Conservation (phyloP, 2,888 invertebrate genomes). For the Hedya salicella region DNA sequence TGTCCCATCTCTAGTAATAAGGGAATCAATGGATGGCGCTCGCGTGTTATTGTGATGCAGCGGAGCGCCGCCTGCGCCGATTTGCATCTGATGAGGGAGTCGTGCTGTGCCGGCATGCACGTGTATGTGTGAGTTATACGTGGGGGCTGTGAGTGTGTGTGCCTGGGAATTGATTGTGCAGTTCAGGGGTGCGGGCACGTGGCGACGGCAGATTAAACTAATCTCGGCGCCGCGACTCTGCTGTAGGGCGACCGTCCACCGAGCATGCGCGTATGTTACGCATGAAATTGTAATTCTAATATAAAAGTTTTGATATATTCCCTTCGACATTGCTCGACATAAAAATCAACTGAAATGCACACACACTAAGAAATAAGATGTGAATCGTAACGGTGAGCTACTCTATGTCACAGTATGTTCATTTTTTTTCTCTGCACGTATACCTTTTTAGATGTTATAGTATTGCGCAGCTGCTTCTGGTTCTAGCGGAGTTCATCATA, state of each 20-base stretch:
- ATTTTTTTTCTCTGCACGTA: too few species aligned
- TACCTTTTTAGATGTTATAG: too few species aligned
- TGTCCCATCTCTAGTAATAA: conserved; percentile 14
- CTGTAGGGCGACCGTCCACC: neutral
- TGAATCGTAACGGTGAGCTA: too few species aligned
- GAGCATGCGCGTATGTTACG: neutral
- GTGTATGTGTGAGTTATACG: neutral
- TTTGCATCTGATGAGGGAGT: conserved; percentile 8
- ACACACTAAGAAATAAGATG: too few species aligned
- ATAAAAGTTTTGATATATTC: too few species aligned
- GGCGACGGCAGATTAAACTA: conserved; percentile 44
- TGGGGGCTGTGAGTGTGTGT: too few species aligned
- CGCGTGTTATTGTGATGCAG: conserved; percentile 12
- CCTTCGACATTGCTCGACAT: too few species aligned
- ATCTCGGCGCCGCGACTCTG: conserved; percentile 30
- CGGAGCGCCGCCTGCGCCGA: conserved; percentile 22
- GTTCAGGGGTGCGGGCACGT: conserved; percentile 24
- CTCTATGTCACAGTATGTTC: too few species aligned
- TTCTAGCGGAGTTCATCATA: too few species aligned
- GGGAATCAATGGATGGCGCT: conserved; percentile 18
- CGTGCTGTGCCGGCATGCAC: neutral
- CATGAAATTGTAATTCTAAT: too few species aligned
- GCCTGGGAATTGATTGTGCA: conserved; percentile 29
- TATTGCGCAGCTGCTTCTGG: too few species aligned
- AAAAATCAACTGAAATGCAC: too few species aligned